Conservation (phyloP, 2,888 invertebrate genomes). For the Iphiclides podalirius region DNA sequence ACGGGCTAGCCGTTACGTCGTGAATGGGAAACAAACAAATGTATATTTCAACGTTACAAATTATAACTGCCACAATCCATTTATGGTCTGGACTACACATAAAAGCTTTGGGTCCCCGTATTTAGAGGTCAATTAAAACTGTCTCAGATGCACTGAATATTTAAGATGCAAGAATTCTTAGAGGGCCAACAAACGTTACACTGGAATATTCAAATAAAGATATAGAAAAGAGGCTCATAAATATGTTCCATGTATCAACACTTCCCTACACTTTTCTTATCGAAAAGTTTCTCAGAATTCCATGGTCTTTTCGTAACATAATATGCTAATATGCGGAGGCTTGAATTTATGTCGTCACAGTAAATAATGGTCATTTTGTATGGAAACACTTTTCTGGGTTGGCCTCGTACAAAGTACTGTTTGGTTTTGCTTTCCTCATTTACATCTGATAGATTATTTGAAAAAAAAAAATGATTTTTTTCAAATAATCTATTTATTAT, state of each 20-base stretch:
- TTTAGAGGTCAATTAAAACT: constrained; percentile 21
- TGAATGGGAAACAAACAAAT: too few species aligned
- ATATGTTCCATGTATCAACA: constrained; percentile 13
- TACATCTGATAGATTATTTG: too few species aligned
- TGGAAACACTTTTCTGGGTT: constrained; percentile 1
- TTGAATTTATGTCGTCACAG: constrained; percentile 12
- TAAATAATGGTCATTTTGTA: constrained; percentile 8
- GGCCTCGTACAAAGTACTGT: too few species aligned
- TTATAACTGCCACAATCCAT: too few species aligned
- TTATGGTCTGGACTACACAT: too few species aligned
- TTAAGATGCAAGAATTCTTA: not conserved
- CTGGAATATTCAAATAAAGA: constrained; percentile 2
- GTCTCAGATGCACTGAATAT: constrained; percentile 6
- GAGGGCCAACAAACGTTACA: not conserved
- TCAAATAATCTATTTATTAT: too few species aligned
- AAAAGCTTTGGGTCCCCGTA: not conserved
- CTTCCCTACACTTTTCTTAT: constrained; percentile 5
- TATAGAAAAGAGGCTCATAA: constrained; percentile 4
- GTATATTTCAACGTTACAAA: too few species aligned
- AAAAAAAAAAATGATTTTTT: too few species aligned
- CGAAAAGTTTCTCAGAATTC: constrained; percentile 13
- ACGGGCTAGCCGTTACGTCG: too few species aligned
- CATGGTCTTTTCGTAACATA: constrained; percentile 18
- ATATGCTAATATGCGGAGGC: constrained; percentile 10
- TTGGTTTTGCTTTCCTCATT: too few species aligned